Conservation (phyloP, 1,140 invertebrate genomes). For the Papilio aristodemus region DNA sequence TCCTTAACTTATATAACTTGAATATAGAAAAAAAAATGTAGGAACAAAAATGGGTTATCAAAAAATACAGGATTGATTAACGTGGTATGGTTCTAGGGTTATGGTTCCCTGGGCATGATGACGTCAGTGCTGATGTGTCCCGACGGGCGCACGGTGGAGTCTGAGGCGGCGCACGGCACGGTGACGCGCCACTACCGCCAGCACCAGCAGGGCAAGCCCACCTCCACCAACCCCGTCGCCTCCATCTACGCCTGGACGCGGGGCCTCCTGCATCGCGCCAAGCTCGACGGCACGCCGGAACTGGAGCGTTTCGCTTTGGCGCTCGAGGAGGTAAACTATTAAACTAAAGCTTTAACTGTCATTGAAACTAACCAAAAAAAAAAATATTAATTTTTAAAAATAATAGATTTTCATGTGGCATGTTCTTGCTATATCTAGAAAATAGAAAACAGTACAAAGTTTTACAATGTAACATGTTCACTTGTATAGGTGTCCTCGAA, state of each 20-base stretch:
- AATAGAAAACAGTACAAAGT: too few relatives aligned
- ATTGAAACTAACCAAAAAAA: too few relatives aligned
- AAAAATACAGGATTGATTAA: too few relatives aligned
- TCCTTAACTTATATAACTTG: too few relatives aligned
- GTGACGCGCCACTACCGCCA: slow-evolving; percentile 94
- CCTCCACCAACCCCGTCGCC: slow-evolving; percentile 94
- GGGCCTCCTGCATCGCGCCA: slow-evolving; percentile 90
- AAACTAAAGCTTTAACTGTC: too few relatives aligned
- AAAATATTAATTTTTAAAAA: too few relatives aligned
- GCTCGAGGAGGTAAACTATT: slow-evolving; percentile 74
- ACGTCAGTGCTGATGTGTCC: slow-evolving; percentile 95
- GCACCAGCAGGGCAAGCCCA: slow-evolving; percentile 90
- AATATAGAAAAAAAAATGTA: too few relatives aligned
- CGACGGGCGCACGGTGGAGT: slow-evolving; percentile 94
- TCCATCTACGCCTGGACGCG: slow-evolving; percentile 96
- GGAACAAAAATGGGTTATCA: too few relatives aligned
- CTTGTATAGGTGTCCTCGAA: too few relatives aligned
- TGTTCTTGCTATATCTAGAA: too few relatives aligned
- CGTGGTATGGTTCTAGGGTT: slow-evolving; percentile 89
- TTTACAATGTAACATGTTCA: too few relatives aligned
- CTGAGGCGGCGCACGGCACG: slow-evolving; percentile 95
- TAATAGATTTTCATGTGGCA: too few relatives aligned
- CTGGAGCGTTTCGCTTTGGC: slow-evolving; percentile 82
- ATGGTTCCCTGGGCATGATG: slow-evolving; percentile 94
- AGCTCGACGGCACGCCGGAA: slow-evolving; percentile 89